Percentiles rank a stretch among this genome's conserved stretches.
Conservation (phyloP, 2,797 vertebrate species). For the Lemur catta region DNA sequence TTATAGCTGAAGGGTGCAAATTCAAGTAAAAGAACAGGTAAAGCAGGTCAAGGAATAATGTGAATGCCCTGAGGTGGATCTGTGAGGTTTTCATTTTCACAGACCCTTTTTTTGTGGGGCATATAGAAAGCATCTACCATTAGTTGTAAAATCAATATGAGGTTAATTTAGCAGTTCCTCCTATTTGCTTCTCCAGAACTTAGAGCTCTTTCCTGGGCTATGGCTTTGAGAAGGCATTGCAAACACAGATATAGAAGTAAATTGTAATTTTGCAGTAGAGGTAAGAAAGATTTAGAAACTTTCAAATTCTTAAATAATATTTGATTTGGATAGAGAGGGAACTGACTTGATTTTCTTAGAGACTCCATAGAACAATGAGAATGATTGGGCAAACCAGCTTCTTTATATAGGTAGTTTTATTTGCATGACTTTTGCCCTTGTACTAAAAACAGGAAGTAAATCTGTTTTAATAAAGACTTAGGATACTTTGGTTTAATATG, state of each 20-base stretch:
- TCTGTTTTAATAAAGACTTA: background rate
- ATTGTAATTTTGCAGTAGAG: background rate
- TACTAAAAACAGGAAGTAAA: background rate
- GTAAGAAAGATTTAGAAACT: background rate
- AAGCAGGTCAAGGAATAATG: background rate
- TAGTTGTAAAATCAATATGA: slow-evolving; percentile 6
- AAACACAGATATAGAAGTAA: background rate
- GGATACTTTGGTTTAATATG: background rate
- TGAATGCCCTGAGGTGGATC: background rate
- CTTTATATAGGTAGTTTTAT: slow-evolving; percentile 28
- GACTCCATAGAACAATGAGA: background rate
- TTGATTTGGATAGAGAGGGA: background rate
- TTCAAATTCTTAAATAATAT: background rate
- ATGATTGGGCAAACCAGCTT: background rate
- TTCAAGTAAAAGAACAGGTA: background rate
- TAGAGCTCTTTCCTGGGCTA: background rate
- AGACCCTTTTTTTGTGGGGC: background rate
- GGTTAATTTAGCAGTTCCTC: background rate
- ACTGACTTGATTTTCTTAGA: background rate
- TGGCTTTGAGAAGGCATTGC: slow-evolving; percentile 18
- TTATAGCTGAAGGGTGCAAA: background rate
- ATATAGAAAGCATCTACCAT: background rate
- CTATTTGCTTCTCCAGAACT: background rate
- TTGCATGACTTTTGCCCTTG: slow-evolving; percentile 21
- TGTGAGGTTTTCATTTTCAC: slow-evolving; percentile 2